phyloP scores from a whole-genome alignment of 2,797 vertebrate genomes.

The Melanotaenia trifasciata region DNA sequence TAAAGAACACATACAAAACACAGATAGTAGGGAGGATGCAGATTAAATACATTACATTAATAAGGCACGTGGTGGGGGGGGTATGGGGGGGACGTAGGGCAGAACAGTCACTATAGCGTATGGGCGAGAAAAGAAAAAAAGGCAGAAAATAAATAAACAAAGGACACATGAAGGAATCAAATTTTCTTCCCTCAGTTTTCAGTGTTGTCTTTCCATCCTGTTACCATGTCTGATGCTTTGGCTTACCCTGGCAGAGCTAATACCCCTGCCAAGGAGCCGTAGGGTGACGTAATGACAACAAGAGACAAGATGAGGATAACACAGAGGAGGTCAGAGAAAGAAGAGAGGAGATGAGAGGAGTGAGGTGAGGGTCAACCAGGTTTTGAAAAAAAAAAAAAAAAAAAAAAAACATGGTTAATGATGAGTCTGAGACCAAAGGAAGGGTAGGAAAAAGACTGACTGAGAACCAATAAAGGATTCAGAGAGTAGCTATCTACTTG shows the following conservation, averaged over 20 bases:
- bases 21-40: background rate
- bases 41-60: background rate
- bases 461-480: slow-evolving; percentile 9
- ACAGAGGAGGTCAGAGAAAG: slow-evolving; percentile 43
- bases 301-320: slow-evolving; percentile 53
- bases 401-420: slow-evolving; percentile 32
- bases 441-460: slow-evolving; percentile 1
- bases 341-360: slow-evolving; percentile 27
- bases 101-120: background rate
- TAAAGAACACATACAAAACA: background rate
- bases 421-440: slow-evolving; percentile 23
- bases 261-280: slow-evolving; percentile 51
- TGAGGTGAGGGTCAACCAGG: slow-evolving; percentile 6
- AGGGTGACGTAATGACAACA: slow-evolving; percentile 59
- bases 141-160: background rate
- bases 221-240: slow-evolving; percentile 71
- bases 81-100: no score
- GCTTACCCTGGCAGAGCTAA: slow-evolving; percentile 67
- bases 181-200: slow-evolving; percentile 45
- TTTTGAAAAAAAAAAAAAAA: slow-evolving; percentile 14
- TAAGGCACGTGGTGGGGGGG: background rate
- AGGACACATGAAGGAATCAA: background rate
- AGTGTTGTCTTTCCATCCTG: slow-evolving; percentile 58
- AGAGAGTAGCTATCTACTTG: slow-evolving; percentile 29
- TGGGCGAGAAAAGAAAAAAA: background rate